Evolutionary conservation across 2,888 invertebrate species (phyloP), one percentile per base, ranked within the genome.

Genomic region (Eurytoma adleriae): DNA sequence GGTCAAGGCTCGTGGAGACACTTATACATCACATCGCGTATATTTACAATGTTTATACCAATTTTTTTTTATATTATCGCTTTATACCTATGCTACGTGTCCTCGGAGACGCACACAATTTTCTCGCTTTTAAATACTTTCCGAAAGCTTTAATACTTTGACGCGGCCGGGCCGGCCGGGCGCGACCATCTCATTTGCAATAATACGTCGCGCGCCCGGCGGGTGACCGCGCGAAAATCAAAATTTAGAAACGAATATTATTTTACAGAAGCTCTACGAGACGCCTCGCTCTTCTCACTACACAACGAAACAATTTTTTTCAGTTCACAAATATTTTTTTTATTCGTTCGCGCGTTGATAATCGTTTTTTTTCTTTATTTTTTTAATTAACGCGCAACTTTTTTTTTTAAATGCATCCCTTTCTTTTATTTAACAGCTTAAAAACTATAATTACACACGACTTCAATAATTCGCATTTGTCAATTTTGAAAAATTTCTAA

Each of bases 391-490:
- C 40, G 40, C 40, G 10, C 40, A 40, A 40, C 40, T 40, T 40
- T 40, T 40, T 40, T 57, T 66, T 20, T 66, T 73, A 67, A 81
- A 81, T 74, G 73, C 66, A 70, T 59, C 50, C 20, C 52, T 66
- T 14, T 5, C 18, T 20, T 50, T 59, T 52, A 14, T 56, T 52
- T 57, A 81, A 79, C 78, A 59, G 18, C 78, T 81, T 81, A 81
- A 81, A 77, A 78, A 30, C 78, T 79, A 79, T 70, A 82, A 79
- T 77, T 71, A 82, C 70, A 74, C 74, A 77, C 77, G 59, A 79
- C 71, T 78, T 79, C 67, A 82, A 74, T 79, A 79, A 50, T 20
- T 61, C 74, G 77, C 74, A 79, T 82, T 79, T 79, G 82, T 82
- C 82, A 76, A 82, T 79, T 82, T 82, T 67, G 70, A 78, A 75